Evolutionary conservation across 1,140 invertebrate genomes (phyloP), one percentile per base, ranked within the genome.

Genomic region (roundworm (Caenorhabditis elegans)): DNA sequence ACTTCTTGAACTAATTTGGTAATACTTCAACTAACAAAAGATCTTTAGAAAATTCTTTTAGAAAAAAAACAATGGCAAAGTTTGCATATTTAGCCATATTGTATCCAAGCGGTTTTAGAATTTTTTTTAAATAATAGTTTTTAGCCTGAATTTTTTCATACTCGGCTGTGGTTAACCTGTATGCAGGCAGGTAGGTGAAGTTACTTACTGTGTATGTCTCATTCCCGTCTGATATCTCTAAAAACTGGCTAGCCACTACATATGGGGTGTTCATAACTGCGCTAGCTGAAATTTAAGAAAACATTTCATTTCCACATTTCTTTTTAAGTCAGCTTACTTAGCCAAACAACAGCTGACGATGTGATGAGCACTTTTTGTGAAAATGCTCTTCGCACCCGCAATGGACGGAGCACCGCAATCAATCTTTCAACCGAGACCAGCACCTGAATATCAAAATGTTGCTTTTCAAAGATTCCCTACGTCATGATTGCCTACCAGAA

Each of bases 371-470:
- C 84, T 60, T 47, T 77, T 39, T 78, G 80, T 78, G 13, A 85
- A 85, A 76, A 88, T 43, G 53, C 87, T 39, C 78, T 85, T 76
- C 34, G 84, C 75, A 88, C 86, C 2, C 86, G 47, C 81, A 88
- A 86, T 17, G 87, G 87, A 26, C 88, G 79, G n/a, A 88, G 46
- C 10, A 88, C 87, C 5, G 87, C 87, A 48, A 88, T 87, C 70
- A 89, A 86, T 46, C 87, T 83, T 79, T 88, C 87, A 11, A 88
- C 86, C 15, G 87, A 88, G 19, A 88, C 75, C 24, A 89, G 78
- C 36, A 88, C 88, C 87, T 89, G 43, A 24, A 88, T 55, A 28
- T n/a, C 22, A n/a, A 51, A n/a, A 19, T 28, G 17, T 60, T 34
- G 13, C 3, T 17, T 34, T 34, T 13, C 10, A 0, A 17, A 2